These are phyloP conservation scores for Heliconius hewitsoni DNA, from an alignment of 1,140 invertebrate species.

Conservation along the genomic window DNA sequence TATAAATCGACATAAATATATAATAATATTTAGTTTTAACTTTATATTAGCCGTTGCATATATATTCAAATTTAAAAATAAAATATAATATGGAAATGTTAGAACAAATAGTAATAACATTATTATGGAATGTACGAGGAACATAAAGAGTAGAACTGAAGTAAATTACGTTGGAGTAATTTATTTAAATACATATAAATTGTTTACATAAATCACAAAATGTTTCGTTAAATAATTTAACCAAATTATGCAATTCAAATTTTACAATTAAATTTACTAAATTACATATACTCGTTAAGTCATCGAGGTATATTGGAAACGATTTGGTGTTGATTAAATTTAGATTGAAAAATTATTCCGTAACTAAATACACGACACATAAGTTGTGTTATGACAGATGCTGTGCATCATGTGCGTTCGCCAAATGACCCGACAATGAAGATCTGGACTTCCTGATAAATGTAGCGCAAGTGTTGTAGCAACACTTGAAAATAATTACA, in stretches of 20 bases:
- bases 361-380: constrained; percentile 62
- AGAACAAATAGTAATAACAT: constrained; percentile 1
- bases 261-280: not conserved
- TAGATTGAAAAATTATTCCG: constrained; percentile 62
- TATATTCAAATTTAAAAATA: not conserved
- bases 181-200: constrained; percentile 39
- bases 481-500: constrained; percentile 47
- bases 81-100: constrained; percentile 13
- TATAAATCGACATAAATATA: constrained; percentile 46
- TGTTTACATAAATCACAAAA: not conserved
- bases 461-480: constrained; percentile 63
- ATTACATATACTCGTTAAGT: constrained; percentile 35
- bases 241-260: not conserved
- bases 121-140: not conserved
- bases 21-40: constrained; percentile 12
- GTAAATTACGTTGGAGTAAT: not conserved
- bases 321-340: constrained; percentile 44
- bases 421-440: constrained; percentile 67
- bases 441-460: constrained; percentile 71
- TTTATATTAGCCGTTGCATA: not conserved
- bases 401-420: constrained; percentile 58
- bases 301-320: constrained; percentile 48
- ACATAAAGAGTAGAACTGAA: not conserved
- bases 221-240: not conserved
- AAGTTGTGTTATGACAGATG: constrained; percentile 70